A percentile compares a stretch with the other conserved stretches of the same genome.
phyloP scores from a whole-genome alignment of 2,113 vertebrate genomes.

The Alouatta palliata region DNA sequence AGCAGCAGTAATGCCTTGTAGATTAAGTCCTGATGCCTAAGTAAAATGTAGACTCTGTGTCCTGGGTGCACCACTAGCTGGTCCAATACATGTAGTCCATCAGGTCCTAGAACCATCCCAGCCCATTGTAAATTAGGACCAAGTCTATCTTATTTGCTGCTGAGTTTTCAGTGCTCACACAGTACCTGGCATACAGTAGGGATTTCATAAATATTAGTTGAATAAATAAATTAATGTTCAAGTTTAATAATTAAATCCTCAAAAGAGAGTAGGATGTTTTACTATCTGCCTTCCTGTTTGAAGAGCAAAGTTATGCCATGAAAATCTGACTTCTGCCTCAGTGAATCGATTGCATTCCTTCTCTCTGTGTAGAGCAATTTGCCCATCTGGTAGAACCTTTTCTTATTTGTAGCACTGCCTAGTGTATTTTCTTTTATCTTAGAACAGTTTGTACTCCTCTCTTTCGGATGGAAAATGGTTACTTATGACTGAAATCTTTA shows the following conservation, averaged over 20 bases:
- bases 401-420: neutral
- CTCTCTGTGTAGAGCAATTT: neutral
- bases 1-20: neutral
- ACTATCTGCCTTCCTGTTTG: neutral
- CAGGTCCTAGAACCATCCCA: neutral
- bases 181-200: neutral
- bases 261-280: neutral
- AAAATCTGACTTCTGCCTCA: neutral
- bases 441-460: neutral
- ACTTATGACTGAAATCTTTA: constrained; percentile 45
- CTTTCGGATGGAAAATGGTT: neutral
- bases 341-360: neutral
- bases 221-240: neutral
- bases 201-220: neutral
- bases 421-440: neutral
- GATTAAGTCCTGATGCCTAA: neutral
- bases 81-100: neutral
- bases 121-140: neutral
- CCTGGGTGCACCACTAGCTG: rapidly evolving
- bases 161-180: neutral
- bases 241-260: neutral
- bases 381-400: neutral
- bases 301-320: neutral
- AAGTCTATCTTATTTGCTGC: neutral
- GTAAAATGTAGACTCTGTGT: neutral